These are phyloP conservation scores for Brachyhypopomus gauderio DNA, from an alignment of 2,113 vertebrate species.

Conservation along the genomic window DNA sequence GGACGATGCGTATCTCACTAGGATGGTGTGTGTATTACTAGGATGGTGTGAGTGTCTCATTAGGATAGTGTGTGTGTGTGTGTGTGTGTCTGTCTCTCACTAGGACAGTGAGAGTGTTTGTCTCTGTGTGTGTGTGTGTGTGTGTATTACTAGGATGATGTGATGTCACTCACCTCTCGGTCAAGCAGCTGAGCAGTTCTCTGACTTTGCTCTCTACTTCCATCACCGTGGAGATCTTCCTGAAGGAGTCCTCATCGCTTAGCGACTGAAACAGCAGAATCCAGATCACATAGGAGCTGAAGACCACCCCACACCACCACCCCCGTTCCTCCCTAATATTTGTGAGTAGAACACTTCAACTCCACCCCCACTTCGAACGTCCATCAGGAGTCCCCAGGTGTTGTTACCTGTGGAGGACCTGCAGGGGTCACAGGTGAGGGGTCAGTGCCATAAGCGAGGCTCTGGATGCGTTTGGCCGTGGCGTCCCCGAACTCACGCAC, in stretches of 20 bases:
- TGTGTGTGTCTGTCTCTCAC: neutral
- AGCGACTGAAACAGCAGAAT: constrained; percentile 77
- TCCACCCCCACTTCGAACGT: too few species aligned
- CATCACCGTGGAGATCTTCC: constrained; percentile 79
- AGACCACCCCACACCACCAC: too few species aligned
- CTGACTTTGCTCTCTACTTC: constrained; percentile 80
- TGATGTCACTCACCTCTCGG: constrained; percentile 74
- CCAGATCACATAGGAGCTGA: neutral
- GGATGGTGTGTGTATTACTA: neutral
- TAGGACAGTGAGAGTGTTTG: neutral
- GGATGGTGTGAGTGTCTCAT: too few species aligned
- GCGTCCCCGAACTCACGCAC: constrained; percentile 78
- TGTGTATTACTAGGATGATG: neutral
- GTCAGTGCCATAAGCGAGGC: constrained; percentile 81
- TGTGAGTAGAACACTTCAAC: neutral
- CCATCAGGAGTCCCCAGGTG: neutral
- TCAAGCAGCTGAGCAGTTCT: constrained; percentile 78
- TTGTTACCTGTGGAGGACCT: constrained; percentile 84
- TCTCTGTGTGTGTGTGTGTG: neutral
- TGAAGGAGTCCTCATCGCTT: constrained; percentile 92
- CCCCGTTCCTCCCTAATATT: too few species aligned
- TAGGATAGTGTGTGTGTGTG: neutral
- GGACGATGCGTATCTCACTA: neutral
- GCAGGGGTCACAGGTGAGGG: constrained; percentile 78
- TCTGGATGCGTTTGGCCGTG: constrained; percentile 78